Percentiles rank a stretch among this genome's conserved stretches.
Evolutionary conservation across 2,797 vertebrate species (phyloP).

Genomic region (Cossypha heuglini): DNA sequence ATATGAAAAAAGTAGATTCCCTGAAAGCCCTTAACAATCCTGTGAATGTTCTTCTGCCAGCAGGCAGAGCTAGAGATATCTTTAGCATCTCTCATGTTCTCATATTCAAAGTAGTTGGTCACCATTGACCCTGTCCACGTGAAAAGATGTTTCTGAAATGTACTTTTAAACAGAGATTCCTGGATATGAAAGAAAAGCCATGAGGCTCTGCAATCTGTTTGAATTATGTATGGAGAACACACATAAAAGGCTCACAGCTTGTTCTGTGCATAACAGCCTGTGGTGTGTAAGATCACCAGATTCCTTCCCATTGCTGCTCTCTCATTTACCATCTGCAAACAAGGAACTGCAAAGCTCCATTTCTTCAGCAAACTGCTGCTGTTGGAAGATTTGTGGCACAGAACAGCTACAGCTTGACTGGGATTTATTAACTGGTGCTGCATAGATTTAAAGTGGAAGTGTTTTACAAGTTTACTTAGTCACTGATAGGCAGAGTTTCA

Average conservation of each 20-base stretch:
- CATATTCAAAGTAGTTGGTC: neutral
- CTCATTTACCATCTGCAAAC: neutral
- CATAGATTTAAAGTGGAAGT: neutral
- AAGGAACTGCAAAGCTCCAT: neutral
- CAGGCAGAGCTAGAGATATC: neutral
- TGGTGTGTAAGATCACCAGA: neutral
- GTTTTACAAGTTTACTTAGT: neutral
- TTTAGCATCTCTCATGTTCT: neutral
- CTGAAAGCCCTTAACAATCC: neutral
- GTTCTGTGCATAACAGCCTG: neutral
- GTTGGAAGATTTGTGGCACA: neutral
- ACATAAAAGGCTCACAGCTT: neutral
- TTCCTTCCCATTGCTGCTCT: neutral
- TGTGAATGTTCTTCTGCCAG: neutral
- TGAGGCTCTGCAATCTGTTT: neutral
- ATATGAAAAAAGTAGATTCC: neutral
- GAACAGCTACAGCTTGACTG: neutral
- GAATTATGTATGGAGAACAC: neutral
- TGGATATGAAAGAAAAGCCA: neutral
- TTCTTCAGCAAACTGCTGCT: neutral
- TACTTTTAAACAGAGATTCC: neutral
- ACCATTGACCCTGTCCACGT: neutral
- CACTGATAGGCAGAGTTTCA: neutral
- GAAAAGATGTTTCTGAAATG: neutral
- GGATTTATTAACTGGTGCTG: neutral